Conservation (phyloP, 2,888 invertebrate species). For the Yponomeuta cagnagella region DNA sequence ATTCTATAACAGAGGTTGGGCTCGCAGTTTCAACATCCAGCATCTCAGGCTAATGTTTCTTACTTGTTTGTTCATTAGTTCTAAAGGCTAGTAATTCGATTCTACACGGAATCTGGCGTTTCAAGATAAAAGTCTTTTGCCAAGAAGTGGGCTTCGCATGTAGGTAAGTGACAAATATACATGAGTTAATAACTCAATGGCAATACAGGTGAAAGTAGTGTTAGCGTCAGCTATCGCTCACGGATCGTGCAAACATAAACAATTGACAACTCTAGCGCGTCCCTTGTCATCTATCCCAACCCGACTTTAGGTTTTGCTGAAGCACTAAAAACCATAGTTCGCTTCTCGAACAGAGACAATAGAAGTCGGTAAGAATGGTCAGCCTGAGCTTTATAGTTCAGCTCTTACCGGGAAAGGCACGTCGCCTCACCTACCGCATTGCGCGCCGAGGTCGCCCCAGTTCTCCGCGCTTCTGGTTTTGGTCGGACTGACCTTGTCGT, state of each 20-base stretch:
- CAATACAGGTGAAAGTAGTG: no score
- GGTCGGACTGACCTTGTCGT: constrained; percentile 54
- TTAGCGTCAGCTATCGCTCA: no score
- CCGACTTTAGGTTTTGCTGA: not conserved
- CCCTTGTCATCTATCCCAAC: not conserved
- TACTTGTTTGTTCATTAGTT: not conserved
- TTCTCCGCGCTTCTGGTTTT: constrained; percentile 60
- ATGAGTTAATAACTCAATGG: no score
- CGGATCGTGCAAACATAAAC: no score
- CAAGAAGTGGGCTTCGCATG: no score
- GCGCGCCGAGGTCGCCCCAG: constrained; percentile 54
- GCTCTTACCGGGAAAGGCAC: constrained; percentile 9
- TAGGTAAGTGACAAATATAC: no score
- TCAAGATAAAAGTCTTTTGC: no score
- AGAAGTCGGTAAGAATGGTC: not conserved
- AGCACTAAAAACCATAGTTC: not conserved
- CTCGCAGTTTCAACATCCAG: not conserved
- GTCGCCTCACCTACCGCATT: constrained; percentile 36
- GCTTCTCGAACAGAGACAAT: not conserved
- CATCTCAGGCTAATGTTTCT: not conserved
- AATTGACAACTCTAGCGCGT: no score
- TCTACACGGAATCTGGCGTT: not conserved
- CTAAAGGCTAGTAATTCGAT: not conserved
- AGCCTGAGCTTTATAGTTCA: not conserved
- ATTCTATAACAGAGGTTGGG: not conserved